These are phyloP conservation scores for Lophotis ruficrista DNA, from an alignment of 2,113 vertebrate genomes.

Conservation along the genomic window DNA sequence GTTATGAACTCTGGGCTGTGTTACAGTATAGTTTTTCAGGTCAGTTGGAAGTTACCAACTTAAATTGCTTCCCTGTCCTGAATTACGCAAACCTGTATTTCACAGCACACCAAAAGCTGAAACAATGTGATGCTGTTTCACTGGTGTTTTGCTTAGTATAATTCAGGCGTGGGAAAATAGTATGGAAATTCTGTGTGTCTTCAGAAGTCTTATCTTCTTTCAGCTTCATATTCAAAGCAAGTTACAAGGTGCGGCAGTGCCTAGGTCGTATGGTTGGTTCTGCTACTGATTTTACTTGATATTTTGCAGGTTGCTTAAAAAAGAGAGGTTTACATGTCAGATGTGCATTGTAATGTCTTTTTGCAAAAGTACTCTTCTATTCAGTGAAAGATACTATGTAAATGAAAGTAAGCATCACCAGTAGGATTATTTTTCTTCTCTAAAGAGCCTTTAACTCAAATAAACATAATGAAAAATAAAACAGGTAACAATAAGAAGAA, in stretches of 20 bases:
- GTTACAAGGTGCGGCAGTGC: neutral
- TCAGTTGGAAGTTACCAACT: neutral
- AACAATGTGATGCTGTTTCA: neutral
- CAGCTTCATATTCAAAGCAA: neutral
- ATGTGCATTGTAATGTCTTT: neutral
- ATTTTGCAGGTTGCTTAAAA: neutral
- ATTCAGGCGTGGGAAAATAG: neutral
- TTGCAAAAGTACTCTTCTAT: neutral
- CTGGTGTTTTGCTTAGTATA: neutral
- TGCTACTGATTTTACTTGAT: neutral
- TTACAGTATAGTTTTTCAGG: neutral
- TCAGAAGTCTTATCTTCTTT: neutral
- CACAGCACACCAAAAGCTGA: neutral
- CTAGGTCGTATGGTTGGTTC: neutral
- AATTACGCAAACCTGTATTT: neutral
- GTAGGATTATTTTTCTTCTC: neutral
- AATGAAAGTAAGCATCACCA: neutral
- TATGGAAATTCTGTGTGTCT: neutral
- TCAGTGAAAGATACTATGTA: neutral
- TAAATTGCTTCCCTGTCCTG: neutral
- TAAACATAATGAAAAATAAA: neutral
- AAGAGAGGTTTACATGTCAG: neutral
- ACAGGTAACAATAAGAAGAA: neutral
- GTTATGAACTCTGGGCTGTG: neutral
- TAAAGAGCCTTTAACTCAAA: neutral